Evolutionary conservation across 2,797 vertebrate genomes (phyloP).

Genomic region (Prunella strophiata): DNA sequence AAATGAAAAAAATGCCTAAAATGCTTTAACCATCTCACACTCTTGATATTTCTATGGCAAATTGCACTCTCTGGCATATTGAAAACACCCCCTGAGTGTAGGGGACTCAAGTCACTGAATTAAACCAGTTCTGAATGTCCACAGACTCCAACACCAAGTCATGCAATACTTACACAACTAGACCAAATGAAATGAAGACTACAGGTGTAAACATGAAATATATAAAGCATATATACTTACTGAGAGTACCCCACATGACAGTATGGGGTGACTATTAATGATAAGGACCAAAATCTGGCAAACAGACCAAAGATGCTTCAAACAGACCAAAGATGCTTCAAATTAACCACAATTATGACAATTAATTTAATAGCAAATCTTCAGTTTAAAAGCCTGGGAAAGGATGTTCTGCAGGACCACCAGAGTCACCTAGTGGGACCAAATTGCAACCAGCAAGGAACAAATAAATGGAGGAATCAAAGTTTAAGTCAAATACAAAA

Average conservation of each 20-base stretch:
- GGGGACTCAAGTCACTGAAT: neutral
- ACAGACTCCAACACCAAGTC: neutral
- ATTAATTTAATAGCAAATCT: neutral
- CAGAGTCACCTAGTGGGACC: neutral
- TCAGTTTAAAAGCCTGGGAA: neutral
- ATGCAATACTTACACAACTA: neutral
- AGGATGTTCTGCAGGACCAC: neutral
- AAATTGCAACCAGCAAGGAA: neutral
- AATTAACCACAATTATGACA: neutral
- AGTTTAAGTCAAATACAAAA: neutral
- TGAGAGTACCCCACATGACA: neutral
- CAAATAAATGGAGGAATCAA: neutral
- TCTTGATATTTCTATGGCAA: neutral
- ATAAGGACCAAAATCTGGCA: neutral
- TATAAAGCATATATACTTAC: neutral
- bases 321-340: neutral
- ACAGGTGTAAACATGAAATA: neutral
- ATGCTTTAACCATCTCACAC: neutral
- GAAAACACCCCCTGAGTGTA: neutral
- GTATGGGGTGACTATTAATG: neutral
- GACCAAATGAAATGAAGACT: neutral
- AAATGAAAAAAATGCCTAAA: neutral
- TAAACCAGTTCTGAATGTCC: neutral
- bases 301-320: neutral
- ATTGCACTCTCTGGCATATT: neutral